phyloP scores from a whole-genome alignment of 2,113 vertebrate genomes.

The Oryzias curvinotus region DNA sequence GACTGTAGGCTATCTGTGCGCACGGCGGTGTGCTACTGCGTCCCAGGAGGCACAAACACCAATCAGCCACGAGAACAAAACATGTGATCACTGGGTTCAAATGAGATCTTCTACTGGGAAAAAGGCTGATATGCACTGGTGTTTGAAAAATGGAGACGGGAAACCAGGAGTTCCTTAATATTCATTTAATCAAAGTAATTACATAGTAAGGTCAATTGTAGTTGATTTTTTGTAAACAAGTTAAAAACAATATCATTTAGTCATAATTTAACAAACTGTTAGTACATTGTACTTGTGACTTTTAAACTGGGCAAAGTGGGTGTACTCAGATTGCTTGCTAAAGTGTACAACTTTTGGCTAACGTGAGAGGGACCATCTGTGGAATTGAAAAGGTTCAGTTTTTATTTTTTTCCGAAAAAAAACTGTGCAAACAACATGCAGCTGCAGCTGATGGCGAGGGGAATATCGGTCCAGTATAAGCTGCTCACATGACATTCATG shows the following conservation, averaged over 20 bases:
- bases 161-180: neutral
- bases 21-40: conserved; percentile 19
- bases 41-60: conserved; percentile 6
- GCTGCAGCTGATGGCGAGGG: conserved; percentile 6
- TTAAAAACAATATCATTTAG: too few relatives aligned
- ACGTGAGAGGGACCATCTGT: neutral
- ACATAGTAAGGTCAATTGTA: neutral
- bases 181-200: neutral
- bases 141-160: too few relatives aligned
- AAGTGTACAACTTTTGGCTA: neutral
- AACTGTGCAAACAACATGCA: conserved; percentile 11
- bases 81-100: neutral
- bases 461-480: conserved; percentile 11
- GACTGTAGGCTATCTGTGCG: conserved; percentile 43
- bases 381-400: conserved; percentile 1
- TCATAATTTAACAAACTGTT: too few relatives aligned
- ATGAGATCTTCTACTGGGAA: neutral
- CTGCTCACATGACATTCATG: conserved; percentile 61
- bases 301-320: neutral
- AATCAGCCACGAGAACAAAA: neutral
- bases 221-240: neutral
- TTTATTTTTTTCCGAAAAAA: conserved; percentile 1
- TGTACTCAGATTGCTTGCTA: neutral
- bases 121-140: neutral
- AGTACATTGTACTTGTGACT: neutral